Conservation (phyloP, 2,113 vertebrate genomes). For the Chionomys nivalis region DNA sequence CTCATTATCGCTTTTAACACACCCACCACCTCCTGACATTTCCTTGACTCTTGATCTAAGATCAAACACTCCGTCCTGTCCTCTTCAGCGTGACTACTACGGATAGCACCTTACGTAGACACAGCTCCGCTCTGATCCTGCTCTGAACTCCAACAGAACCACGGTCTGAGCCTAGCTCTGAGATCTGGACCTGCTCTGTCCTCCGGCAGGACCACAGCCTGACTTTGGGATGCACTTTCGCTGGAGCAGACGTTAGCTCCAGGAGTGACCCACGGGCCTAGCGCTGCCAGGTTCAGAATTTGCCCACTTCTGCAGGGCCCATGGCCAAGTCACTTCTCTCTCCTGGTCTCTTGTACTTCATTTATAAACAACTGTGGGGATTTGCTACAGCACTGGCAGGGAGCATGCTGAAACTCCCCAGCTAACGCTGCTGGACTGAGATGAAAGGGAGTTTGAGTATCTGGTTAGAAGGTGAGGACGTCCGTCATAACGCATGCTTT, state of each 20-base stretch:
- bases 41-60: background rate
- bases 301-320: background rate
- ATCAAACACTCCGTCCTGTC: background rate
- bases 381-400: fast-evolving
- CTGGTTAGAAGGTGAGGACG: background rate
- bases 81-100: background rate
- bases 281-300: background rate
- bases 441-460: background rate
- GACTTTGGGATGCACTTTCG: no score
- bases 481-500: fast-evolving
- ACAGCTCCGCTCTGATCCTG: background rate
- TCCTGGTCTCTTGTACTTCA: no score
- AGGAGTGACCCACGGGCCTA: fast-evolving
- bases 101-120: background rate
- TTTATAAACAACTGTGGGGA: background rate
- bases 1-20: background rate
- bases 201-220: no score
- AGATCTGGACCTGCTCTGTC: no score
- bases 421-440: background rate
- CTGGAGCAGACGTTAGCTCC: fast-evolving
- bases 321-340: background rate
- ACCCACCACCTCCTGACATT: background rate
- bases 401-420: no score
- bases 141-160: background rate
- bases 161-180: no score